These are phyloP conservation scores for Dinocampus coccinellae DNA, from an alignment of 2,888 invertebrate species.

Conservation along the genomic window DNA sequence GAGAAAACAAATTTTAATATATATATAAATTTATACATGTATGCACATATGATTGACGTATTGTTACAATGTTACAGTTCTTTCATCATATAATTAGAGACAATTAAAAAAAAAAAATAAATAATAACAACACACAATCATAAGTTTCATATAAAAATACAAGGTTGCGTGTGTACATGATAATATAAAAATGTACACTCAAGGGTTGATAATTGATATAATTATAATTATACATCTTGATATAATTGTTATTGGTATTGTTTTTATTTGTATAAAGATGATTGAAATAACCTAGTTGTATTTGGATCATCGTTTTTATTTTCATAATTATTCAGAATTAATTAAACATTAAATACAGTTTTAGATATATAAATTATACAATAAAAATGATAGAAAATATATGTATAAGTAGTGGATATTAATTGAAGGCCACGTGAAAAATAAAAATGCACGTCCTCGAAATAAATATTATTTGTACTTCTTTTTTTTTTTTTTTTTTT, in stretches of 20 bases:
- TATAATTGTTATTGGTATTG: not conserved
- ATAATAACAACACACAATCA: too few species aligned
- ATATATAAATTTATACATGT: not conserved
- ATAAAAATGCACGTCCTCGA: constrained; percentile 19
- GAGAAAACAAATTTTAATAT: not conserved
- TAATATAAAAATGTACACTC: not conserved
- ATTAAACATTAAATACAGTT: not conserved
- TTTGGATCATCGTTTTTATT: not conserved
- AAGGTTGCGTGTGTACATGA: constrained; percentile 7
- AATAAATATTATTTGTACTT: constrained; percentile 4
- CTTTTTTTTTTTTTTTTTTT: not conserved
- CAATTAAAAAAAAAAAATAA: not conserved
- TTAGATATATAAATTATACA: not conserved
- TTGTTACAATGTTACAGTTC: not conserved
- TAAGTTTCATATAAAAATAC: not conserved
- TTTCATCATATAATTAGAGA: not conserved
- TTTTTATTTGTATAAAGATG: not conserved
- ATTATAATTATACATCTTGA: constrained; percentile 17
- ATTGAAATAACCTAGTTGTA: not conserved
- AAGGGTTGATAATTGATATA: not conserved
- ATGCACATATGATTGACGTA: constrained; percentile 5
- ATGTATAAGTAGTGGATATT: not conserved
- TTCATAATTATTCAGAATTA: not conserved
- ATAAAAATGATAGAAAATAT: not conserved
- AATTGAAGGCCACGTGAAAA: not conserved